A percentile compares a stretch with the other conserved stretches of the same genome.
Conservation (phyloP, 2,888 invertebrate species). For the Eupeodes latifasciatus region DNA sequence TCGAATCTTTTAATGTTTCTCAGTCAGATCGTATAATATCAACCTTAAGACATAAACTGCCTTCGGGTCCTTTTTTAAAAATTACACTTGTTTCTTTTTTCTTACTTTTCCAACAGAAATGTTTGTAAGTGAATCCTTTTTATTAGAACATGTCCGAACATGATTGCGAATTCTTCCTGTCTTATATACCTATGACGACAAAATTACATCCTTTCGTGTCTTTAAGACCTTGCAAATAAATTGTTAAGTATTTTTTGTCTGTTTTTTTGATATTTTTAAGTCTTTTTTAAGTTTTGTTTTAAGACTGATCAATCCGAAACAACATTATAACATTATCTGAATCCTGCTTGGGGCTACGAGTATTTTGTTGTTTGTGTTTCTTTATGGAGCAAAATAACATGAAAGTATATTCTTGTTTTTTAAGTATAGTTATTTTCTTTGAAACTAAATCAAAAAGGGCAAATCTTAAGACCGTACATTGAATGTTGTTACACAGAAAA, state of each 20-base stretch:
- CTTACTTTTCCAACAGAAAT: background rate
- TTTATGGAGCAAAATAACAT: constrained; percentile 13
- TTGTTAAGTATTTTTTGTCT: background rate
- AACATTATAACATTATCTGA: background rate
- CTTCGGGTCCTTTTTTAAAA: background rate
- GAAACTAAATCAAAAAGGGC: constrained; percentile 55
- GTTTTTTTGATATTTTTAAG: background rate
- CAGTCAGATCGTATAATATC: background rate
- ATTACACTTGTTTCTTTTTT: constrained; percentile 6
- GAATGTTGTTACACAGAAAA: constrained; percentile 27
- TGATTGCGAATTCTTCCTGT: background rate
- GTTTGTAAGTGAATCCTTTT: constrained; percentile 9
- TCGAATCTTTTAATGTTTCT: constrained; percentile 17
- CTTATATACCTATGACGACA: background rate
- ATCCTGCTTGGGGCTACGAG: constrained; percentile 13
- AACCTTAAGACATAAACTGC: background rate
- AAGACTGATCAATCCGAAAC: background rate
- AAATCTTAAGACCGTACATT: constrained; percentile 35
- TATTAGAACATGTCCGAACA: constrained; percentile 13
- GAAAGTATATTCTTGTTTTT: constrained; percentile 2
- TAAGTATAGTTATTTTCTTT: constrained; percentile 9
- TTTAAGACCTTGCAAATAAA: constrained; percentile 17
- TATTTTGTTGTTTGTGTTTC: constrained; percentile 3
- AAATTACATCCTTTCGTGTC: constrained; percentile 44
- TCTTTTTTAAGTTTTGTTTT: background rate